Base-by-base conservation (phyloP, 2,888 invertebrate genomes). In the Cheiracanthium punctorium region DNA sequence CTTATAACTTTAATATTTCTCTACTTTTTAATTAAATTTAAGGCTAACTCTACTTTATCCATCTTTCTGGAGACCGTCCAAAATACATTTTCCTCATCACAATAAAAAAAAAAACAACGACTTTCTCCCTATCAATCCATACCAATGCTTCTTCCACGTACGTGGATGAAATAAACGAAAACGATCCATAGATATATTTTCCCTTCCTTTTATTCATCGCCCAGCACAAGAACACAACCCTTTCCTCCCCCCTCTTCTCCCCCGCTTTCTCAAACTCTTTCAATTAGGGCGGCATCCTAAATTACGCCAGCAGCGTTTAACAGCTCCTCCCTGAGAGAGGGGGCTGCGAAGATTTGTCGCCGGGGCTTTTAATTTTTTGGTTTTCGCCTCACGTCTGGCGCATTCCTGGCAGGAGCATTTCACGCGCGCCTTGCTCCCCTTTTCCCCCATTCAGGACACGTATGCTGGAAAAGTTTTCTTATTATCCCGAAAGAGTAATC, bases 401-500 rank as follows among this genome's bases (percentile, higher is more conserved):
- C 80, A 80, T 75, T 70, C 75, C 41, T 73, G 52, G 76, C 79
- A 76, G 65, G 79, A 73, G 52, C 76, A 81, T 75, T 75, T 82
- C 75, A 75, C 82, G 75, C 82, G 69, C 73, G 20, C 79, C 58
- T 71, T n/a, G 37, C 58, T 71, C 52, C 69, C n/a, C 52, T 67
- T 24, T 29, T 20, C 52, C 73, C 75, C 72, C 76, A 82, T 84
- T 79, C 84, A 32, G 28, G 52, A 79, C 79, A 79, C 79, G 79
- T 79, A 72, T 79, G 48, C 65, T 32, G 71, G 76, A 74, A 81
- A 84, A 84, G 84, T 84, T 84, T 84, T 84, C 84, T 84, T 84
- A 84, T 84, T 84, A 84, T 84, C 84, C 84, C 79, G 84, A 79
- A 74, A 74, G 84, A 73, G 84, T 84, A 84, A 84, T 84, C 84